phyloP scores from a whole-genome alignment of 2,888 invertebrate species.

The Agrypnus murinus region DNA sequence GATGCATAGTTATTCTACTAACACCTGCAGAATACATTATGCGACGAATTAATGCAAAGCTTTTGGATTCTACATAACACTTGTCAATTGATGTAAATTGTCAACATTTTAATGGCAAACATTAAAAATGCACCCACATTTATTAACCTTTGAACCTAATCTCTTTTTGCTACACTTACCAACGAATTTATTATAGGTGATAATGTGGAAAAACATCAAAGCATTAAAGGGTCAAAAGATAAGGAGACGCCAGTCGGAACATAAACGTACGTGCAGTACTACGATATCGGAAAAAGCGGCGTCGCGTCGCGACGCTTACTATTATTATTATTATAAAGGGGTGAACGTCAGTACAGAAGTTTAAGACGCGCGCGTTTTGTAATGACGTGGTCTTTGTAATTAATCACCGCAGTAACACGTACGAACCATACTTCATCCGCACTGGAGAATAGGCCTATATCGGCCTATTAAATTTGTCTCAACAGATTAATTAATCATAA shows the following conservation, averaged over 20 bases:
- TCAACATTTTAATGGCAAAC: no score
- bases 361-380: no score
- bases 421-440: background rate
- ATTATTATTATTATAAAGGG: conserved; percentile 19
- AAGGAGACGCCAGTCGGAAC: conserved; percentile 15
- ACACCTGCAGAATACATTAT: conserved; percentile 18
- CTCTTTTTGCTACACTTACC: no score
- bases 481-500: conserved; percentile 20
- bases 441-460: background rate
- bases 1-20: conserved; percentile 2
- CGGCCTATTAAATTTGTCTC: conserved; percentile 10
- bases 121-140: no score
- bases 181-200: no score
- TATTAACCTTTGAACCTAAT: no score
- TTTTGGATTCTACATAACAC: no score
- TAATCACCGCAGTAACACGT: no score
- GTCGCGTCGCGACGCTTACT: conserved; percentile 18
- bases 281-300: background rate
- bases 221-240: background rate
- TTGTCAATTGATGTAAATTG: no score
- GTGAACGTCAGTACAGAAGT: background rate
- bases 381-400: no score
- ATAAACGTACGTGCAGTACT: conserved; percentile 3
- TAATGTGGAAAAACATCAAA: conserved; percentile 1
- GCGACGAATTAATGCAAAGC: background rate